Percentiles rank a stretch among this genome's conserved stretches.
phyloP scores from a whole-genome alignment of 2,797 vertebrate species.

The Podargus strigoides region DNA sequence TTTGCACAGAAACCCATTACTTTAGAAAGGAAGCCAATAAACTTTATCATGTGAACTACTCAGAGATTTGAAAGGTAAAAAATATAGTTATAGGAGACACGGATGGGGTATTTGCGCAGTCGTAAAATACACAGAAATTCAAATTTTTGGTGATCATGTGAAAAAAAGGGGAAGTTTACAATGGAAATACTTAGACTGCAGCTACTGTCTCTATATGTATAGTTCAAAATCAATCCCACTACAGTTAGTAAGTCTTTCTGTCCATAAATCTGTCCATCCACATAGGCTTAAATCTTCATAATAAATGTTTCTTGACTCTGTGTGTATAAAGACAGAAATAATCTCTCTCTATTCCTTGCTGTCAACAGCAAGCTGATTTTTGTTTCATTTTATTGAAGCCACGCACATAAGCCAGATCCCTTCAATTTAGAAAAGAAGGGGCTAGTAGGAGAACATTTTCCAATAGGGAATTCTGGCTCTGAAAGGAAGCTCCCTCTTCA shows the following conservation, averaged over 20 bases:
- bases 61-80: neutral
- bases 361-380: neutral
- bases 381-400: neutral
- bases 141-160: neutral
- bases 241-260: neutral
- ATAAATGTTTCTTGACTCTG: neutral
- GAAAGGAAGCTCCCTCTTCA: neutral
- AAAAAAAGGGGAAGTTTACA: neutral
- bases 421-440: neutral
- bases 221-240: neutral
- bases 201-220: neutral
- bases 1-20: neutral
- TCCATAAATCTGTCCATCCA: neutral
- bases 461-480: neutral
- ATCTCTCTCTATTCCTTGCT: neutral
- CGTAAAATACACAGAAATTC: neutral
- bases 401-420: neutral
- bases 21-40: neutral
- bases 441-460: neutral
- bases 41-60: neutral
- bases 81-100: neutral
- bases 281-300: neutral
- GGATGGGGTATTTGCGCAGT: neutral
- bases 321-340: neutral
- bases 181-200: neutral